phyloP scores from a whole-genome alignment of 2,888 invertebrate species.

The Bombylius major region DNA sequence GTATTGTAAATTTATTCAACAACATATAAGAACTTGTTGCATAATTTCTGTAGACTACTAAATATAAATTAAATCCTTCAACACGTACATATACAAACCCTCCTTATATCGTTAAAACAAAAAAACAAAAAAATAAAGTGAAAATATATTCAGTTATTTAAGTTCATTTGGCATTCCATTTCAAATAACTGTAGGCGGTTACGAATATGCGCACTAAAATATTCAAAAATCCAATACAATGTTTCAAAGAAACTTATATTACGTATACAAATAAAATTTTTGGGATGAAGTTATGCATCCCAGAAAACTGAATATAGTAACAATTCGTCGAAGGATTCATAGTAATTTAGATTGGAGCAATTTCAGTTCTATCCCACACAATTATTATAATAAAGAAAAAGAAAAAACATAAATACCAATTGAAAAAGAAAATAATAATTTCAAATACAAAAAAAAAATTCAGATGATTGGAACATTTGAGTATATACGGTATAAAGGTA shows the following conservation, averaged over 20 bases:
- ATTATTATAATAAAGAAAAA: too few species aligned
- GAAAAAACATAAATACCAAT: too few species aligned
- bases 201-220: constrained; percentile 27
- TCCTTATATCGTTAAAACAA: too few species aligned
- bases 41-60: background rate
- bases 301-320: background rate
- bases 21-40: background rate
- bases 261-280: background rate
- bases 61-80: too few species aligned
- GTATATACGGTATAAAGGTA: too few species aligned
- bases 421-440: too few species aligned
- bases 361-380: background rate
- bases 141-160: background rate
- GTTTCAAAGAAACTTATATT: background rate
- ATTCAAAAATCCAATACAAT: background rate
- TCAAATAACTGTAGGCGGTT: constrained; percentile 27
- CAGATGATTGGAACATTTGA: too few species aligned
- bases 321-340: background rate
- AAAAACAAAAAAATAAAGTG: too few species aligned
- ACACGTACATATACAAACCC: too few species aligned
- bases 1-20: background rate
- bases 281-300: constrained; percentile 5
- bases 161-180: constrained; percentile 18
- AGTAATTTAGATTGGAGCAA: background rate
- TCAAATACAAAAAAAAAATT: too few species aligned